A percentile compares a stretch with the other conserved stretches of the same genome.
Evolutionary conservation across 2,113 vertebrate genomes (phyloP).

Genomic region (Setophaga kirtlandii): DNA sequence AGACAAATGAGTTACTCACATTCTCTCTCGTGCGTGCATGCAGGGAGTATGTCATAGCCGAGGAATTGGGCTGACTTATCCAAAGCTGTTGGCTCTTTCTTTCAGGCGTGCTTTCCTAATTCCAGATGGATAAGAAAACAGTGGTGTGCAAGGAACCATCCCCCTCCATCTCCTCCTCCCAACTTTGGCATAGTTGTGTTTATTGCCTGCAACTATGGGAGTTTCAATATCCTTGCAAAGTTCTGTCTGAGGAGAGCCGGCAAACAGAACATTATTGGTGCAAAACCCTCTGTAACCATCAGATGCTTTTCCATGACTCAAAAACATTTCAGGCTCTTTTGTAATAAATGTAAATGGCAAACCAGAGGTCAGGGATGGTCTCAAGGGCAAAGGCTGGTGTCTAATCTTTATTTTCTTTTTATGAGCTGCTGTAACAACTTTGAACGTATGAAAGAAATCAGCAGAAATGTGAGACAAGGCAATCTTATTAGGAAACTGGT

Average conservation of each 20-base stretch:
- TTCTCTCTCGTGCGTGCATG: background rate
- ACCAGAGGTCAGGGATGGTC: conserved; percentile 63
- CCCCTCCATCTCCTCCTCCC: conserved; percentile 39
- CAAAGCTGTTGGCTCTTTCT: conserved; percentile 49
- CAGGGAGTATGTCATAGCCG: conserved; percentile 14
- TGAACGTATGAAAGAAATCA: conserved; percentile 58
- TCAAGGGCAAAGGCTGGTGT: conserved; percentile 53
- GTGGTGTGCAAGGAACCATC: conserved; percentile 39
- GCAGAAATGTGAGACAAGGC: conserved; percentile 53
- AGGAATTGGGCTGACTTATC: conserved; percentile 54
- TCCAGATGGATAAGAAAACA: conserved; percentile 63
- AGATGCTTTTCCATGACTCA: conserved; percentile 25
- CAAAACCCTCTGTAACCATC: conserved; percentile 53
- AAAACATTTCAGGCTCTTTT: conserved; percentile 50
- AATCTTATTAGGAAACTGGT: conserved; percentile 45
- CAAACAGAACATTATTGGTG: background rate
- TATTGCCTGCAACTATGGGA: conserved; percentile 61
- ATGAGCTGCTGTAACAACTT: conserved; percentile 53
- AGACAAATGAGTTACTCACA: background rate
- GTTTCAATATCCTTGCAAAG: conserved; percentile 52
- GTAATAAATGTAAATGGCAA: conserved; percentile 66
- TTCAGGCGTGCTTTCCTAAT: conserved; percentile 64
- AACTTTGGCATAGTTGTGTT: conserved; percentile 60
- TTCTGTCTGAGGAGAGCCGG: conserved; percentile 22
- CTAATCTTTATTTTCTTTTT: conserved; percentile 67